Base-by-base conservation (phyloP, 2,797 vertebrate genomes). In the Microctenopoma lineatum region DNA sequence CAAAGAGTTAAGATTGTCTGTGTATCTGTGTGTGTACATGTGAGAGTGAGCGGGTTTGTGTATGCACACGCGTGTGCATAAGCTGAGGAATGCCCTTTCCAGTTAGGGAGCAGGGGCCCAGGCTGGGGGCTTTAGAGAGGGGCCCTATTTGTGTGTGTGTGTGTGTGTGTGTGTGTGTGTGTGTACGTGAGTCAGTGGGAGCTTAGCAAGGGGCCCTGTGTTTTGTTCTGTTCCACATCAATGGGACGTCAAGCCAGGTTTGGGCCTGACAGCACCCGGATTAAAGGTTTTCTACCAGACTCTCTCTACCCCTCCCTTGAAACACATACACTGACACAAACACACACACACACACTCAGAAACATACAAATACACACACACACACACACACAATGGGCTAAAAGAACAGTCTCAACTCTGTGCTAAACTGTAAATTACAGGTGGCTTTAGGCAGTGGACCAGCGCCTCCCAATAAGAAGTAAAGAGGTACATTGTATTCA, bases 211-310 rank as follows among this genome's bases (percentile, higher is more conserved):
- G 86, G 89, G 90, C 92, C 93, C 89, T 90, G 87, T 92, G 93
- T 95, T 96, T 93, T 94, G 94, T 95, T 94, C 95, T 93, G 94
- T 94, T 95, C 94, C 95, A 95, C 94, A 94, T 94, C 94, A 95
- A 94, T 94, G 89, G 94, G 94, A 94, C 92, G 90, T 94, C 93
- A 94, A 96, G 94, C 93, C 90, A 92, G 87, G 90, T 93, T 92
- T 92, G 90, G 92, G 90, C 89, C 93, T 94, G 94, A 95, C 94
- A 94, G 91, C 90, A 88, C 91, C 87, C 90, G 92, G 93, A 94
- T 95, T 94, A 95, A 93, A 93, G 92, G 90, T 92, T 93, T 93
- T 93, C 89, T 93, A 90, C 89, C 87, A 93, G 91, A 93, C 91
- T 92, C 91, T 89, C 89, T 90, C 80, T 84, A 86, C 85, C 92